These are phyloP conservation scores for Vanessa atalanta DNA, from an alignment of 1,140 invertebrate species.

Conservation along the genomic window DNA sequence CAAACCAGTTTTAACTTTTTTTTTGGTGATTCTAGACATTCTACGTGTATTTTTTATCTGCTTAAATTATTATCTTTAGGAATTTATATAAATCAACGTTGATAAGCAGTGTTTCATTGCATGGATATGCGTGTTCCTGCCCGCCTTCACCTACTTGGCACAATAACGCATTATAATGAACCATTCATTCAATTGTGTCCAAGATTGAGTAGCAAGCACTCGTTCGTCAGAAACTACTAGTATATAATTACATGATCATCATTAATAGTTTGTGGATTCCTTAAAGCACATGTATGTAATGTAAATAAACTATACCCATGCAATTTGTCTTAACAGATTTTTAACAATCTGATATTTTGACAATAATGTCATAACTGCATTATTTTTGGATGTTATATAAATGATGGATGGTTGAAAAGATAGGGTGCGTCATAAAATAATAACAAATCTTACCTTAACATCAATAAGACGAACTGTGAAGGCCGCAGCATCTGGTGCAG, in stretches of 20 bases:
- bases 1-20: neutral
- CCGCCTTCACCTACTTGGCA: slow-evolving; percentile 32
- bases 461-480: slow-evolving; percentile 73
- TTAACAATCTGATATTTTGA: neutral
- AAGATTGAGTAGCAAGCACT: neutral
- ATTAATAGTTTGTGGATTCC: neutral
- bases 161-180: slow-evolving; percentile 4
- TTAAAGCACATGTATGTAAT: neutral
- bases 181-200: slow-evolving; percentile 16
- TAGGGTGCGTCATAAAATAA: neutral
- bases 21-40: neutral
- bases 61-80: neutral
- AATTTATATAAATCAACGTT: slow-evolving; percentile 1
- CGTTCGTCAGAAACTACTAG: slow-evolving; percentile 1
- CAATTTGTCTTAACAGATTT: neutral
- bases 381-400: neutral
- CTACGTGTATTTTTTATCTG: neutral
- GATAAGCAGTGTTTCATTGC: neutral
- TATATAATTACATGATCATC: neutral
- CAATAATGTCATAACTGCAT: neutral
- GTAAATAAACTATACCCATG: neutral
- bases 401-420: neutral
- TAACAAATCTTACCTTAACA: slow-evolving; percentile 60
- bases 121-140: slow-evolving; percentile 11
- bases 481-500: slow-evolving; percentile 67